Conservation (phyloP, 2,888 invertebrate genomes). For the Acanthococcus lagerstroemiae region DNA sequence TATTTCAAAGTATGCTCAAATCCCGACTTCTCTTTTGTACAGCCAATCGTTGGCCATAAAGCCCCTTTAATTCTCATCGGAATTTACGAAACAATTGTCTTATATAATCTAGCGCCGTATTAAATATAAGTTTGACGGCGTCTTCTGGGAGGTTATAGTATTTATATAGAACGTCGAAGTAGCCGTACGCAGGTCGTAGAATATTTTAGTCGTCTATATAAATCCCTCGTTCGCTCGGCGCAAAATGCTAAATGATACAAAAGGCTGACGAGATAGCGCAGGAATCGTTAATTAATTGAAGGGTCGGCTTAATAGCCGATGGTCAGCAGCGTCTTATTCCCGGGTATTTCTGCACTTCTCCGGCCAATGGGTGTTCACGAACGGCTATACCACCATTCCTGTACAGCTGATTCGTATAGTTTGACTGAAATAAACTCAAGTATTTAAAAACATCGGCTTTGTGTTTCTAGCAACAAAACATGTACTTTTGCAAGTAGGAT, state of each 20-base stretch:
- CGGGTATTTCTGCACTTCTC: not conserved
- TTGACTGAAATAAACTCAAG: too few relatives aligned
- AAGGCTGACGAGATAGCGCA: constrained; percentile 3
- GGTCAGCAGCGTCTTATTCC: constrained; percentile 11
- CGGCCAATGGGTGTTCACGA: not conserved
- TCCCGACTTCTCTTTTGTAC: too few relatives aligned
- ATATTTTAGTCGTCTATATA: not conserved
- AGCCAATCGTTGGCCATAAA: too few relatives aligned
- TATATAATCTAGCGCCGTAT: not conserved
- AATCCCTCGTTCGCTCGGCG: not conserved
- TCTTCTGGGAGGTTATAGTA: constrained; percentile 2
- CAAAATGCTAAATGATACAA: constrained; percentile 13
- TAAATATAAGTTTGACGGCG: constrained; percentile 16
- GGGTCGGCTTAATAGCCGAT: constrained; percentile 15
- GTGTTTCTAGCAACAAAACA: too few relatives aligned
- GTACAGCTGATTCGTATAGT: too few relatives aligned
- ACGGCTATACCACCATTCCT: too few relatives aligned
- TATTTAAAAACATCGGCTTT: too few relatives aligned
- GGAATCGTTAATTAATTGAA: constrained; percentile 22
- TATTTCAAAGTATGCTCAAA: too few relatives aligned
- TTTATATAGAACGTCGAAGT: constrained; percentile 14
- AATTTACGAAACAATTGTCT: too few relatives aligned
- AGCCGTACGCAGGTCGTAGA: not conserved
- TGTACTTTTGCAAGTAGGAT: too few relatives aligned
- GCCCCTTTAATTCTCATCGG: too few relatives aligned